Evolutionary conservation across 2,797 vertebrate species (phyloP).

Genomic region (Gallinago solitaria): DNA sequence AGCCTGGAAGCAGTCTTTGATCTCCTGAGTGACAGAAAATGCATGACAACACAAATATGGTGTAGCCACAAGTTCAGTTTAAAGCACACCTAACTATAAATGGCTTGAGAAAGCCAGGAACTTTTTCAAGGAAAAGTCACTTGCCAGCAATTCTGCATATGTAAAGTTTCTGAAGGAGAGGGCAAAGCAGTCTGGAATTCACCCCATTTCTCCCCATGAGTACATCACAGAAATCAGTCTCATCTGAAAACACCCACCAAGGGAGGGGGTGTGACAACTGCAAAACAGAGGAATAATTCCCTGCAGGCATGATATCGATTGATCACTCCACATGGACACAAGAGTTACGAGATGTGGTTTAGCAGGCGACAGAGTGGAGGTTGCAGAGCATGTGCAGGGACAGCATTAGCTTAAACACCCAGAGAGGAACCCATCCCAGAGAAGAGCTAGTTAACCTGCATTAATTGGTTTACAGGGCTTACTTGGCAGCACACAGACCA

Average conservation of each 20-base stretch:
- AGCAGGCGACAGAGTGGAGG: neutral
- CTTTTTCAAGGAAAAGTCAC: neutral
- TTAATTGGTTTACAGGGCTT: neutral
- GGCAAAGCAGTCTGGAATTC: neutral
- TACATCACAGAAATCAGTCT: neutral
- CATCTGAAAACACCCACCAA: neutral
- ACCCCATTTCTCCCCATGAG: neutral
- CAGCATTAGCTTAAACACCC: neutral
- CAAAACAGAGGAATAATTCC: neutral
- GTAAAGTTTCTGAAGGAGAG: neutral
- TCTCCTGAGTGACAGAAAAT: neutral
- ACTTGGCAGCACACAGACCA: neutral
- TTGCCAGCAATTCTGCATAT: neutral
- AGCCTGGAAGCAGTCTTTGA: neutral
- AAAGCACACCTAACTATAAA: neutral
- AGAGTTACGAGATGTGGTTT: neutral
- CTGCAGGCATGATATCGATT: neutral
- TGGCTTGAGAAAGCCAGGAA: neutral
- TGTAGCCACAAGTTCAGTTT: neutral
- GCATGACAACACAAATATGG: neutral
- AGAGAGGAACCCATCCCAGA: neutral
- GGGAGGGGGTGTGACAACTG: neutral
- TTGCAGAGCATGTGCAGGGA: fast-evolving
- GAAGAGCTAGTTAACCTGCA: neutral
- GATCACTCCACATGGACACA: neutral